Evolutionary conservation across 2,797 vertebrate species (phyloP), one percentile per base, ranked within the genome.

Genomic region (Liparis tanakae): DNA sequence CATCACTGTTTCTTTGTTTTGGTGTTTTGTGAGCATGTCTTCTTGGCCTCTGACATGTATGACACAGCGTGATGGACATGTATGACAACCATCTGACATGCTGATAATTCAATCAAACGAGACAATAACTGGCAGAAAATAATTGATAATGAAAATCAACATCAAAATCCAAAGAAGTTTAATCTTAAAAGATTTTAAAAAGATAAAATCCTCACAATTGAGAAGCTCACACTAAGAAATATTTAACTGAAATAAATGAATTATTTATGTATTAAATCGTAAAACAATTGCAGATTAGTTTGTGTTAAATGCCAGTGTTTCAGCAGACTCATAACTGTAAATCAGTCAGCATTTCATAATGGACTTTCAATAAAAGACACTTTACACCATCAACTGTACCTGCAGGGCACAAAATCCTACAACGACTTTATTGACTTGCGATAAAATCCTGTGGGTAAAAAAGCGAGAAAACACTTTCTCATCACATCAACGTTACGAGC

Each of bases 401-500:
- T 70, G 44, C 9, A 54, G 22, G 25, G 25, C 50, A 41, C 54
- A 65, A 51, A 78, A 36, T 33, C 55, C 66, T 58, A 65, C 22
- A 74, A 70, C 76, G 36, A 67, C 30, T 76, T 57, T 74, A 82
- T 77, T 64, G 68, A 82, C 68, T 67, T 80, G 75, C 39, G 56
- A 14, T 17, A 22, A 30, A 78, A 54, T 81, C 44, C 57, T 17
- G 37, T 63, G n/a, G 54, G 46, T 60, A 43, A 46, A 64, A 62
- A 54, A 63, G n/a, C 1, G 1, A 74, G 9, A 67, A 83, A 74
- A 66, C 12, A 17, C 7, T 62, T 82, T 86, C 78, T 76, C 51
- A 56, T 84, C 73, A 70, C 51, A 63, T 75, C 46, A 57, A 57
- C 58, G 58, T 72, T 70, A 67, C 50, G 55, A 58, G 60, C 18